Percentiles rank a stretch among this genome's conserved stretches.
phyloP scores from a whole-genome alignment of 1,140 invertebrate species.

The Eriosoma lanigerum region DNA sequence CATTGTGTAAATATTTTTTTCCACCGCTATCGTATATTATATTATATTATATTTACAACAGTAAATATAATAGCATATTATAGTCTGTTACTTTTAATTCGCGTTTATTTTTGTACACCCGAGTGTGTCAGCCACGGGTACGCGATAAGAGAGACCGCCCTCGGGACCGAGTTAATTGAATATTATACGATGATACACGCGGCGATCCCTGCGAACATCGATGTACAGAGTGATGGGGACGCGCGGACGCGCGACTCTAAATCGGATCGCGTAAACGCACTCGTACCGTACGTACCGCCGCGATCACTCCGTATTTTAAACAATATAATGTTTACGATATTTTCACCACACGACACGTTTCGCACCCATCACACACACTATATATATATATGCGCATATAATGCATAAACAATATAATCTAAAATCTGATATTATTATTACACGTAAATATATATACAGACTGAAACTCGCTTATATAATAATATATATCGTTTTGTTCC shows the following conservation, averaged over 20 bases:
- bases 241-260: no score
- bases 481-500: neutral
- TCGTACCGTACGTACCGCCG: no score
- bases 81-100: constrained; percentile 16
- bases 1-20: neutral
- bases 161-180: constrained; percentile 29
- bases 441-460: neutral
- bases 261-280: no score
- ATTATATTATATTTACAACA: neutral
- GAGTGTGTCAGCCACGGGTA: neutral
- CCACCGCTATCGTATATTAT: no score
- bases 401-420: neutral
- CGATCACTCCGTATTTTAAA: no score
- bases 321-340: neutral
- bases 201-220: neutral
- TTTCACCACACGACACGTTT: neutral
- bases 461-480: neutral
- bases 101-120: neutral
- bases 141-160: constrained; percentile 18
- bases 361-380: neutral
- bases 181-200: no score
- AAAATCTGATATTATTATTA: constrained; percentile 18
- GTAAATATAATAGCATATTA: neutral
- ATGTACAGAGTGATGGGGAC: neutral
- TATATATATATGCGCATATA: constrained; percentile 4